phyloP scores from a whole-genome alignment of 2,113 vertebrate genomes.

The Nasalis larvatus region DNA sequence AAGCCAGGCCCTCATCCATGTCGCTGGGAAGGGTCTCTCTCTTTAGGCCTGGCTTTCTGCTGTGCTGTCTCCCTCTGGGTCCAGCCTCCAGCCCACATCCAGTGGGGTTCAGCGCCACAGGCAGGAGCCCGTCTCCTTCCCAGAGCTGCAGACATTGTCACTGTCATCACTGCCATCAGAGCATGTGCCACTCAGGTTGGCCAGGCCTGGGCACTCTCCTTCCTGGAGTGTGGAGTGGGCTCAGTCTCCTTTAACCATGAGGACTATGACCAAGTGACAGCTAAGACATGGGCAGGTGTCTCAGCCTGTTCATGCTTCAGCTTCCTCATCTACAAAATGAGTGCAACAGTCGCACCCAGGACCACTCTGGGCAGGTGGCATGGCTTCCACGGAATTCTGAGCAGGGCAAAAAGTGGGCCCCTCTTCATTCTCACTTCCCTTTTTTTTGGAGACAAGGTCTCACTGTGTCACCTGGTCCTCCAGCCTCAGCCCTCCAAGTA shows the following conservation, averaged over 20 bases:
- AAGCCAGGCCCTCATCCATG: not conserved
- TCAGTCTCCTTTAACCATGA: not conserved
- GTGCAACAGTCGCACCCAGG: too few species aligned
- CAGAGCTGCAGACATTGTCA: not conserved
- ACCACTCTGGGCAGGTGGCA: not conserved
- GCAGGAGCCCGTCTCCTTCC: not conserved
- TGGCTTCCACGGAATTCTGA: not conserved
- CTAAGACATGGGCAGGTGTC: too few species aligned
- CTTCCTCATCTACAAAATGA: too few species aligned
- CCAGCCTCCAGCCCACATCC: too few species aligned
- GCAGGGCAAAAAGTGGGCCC: not conserved
- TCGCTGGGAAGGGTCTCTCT: rapidly evolving
- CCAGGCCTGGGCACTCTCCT: not conserved
- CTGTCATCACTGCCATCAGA: not conserved
- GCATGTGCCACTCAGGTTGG: not conserved
- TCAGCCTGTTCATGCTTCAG: too few species aligned
- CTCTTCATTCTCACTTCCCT: not conserved
- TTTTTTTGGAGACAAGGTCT: too few species aligned
- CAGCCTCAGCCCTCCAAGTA: too few species aligned
- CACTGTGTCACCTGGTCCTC: too few species aligned
- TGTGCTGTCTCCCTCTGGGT: not conserved
- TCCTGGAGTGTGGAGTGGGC: not conserved
- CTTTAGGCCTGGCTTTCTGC: too few species aligned
- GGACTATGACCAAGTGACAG: not conserved
- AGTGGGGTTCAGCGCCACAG: not conserved